Base-by-base conservation (phyloP, 2,888 invertebrate species). In the Drosophila acutilabella region DNA sequence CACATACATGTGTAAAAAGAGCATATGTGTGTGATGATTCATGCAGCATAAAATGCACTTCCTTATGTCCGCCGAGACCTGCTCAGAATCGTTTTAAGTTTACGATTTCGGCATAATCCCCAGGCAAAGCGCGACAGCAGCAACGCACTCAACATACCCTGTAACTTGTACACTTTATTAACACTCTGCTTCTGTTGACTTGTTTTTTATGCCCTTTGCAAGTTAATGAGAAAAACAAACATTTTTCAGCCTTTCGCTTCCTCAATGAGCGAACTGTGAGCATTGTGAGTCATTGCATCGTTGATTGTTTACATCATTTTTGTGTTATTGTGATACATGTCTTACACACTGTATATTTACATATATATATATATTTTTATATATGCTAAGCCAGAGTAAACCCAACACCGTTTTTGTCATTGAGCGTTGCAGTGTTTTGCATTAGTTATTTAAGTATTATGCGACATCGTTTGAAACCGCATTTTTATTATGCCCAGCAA, bases 371-470 rank as follows among this genome's bases (percentile, higher is more conserved):
- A 20, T 4, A 41, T 44, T 8, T 33, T n/a, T 42, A 16, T 50
- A 38, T 57, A 59, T 60, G 54, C 53, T 52, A 56, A 57, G 26
- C 23, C 42, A 52, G 52, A 54, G 64, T 73, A 70, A 82, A 85
- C 86, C 69, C 64, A 82, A 86, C 82, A 88, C 86, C 83, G 78
- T 53, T 71, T 71, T 69, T 88, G 83, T 82, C 88, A 86, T 85
- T 88, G 85, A 75, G 64, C 66, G 58, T 30, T 74, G 70, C 57
- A 70, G 58, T 51, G 56, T 70, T 85, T 82, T 87, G 80, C 82
- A 64, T 82, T 74, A 82, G 88, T 86, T 88, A 80, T 82, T 82
- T 80, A 86, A 82, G 88, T 66, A 69, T 62, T 75, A 62, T 88
- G 88, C 69, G 85, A 74, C 85, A 44, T 58, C 64, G 65, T 61